Evolutionary conservation across 2,113 vertebrate genomes (phyloP).

Genomic region (Siniperca chuatsi): DNA sequence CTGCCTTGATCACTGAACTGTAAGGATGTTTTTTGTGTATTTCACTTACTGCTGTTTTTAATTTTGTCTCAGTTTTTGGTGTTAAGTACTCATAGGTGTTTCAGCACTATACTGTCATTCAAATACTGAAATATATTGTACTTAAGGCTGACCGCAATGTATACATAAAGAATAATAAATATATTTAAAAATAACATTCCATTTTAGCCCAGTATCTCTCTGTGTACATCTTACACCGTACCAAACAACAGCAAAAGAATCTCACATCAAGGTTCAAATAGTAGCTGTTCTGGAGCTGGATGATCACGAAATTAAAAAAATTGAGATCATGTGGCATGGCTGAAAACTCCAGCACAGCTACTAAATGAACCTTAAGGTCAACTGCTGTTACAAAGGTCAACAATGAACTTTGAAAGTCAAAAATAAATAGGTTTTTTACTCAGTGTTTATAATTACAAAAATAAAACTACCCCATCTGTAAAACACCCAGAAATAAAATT

Average conservation of each 20-base stretch:
- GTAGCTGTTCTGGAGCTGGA: too few relatives aligned
- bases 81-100: neutral
- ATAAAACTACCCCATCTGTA: slow-evolving; percentile 3
- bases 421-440: neutral
- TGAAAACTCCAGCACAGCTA: neutral
- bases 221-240: neutral
- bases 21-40: too few relatives aligned
- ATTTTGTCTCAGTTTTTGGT: neutral
- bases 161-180: neutral
- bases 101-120: neutral
- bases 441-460: slow-evolving; percentile 16
- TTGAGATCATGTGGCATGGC: neutral
- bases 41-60: neutral
- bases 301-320: too few relatives aligned
- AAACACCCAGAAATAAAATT: neutral
- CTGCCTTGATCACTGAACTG: neutral
- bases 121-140: neutral
- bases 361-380: neutral
- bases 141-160: neutral
- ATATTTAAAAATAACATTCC: neutral
- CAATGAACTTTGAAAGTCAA: neutral
- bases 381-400: neutral
- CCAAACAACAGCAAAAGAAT: neutral
- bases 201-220: neutral
- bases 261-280: neutral